Evolutionary conservation across 2,113 vertebrate genomes (phyloP).

Genomic region (Rhipidura dahli): DNA sequence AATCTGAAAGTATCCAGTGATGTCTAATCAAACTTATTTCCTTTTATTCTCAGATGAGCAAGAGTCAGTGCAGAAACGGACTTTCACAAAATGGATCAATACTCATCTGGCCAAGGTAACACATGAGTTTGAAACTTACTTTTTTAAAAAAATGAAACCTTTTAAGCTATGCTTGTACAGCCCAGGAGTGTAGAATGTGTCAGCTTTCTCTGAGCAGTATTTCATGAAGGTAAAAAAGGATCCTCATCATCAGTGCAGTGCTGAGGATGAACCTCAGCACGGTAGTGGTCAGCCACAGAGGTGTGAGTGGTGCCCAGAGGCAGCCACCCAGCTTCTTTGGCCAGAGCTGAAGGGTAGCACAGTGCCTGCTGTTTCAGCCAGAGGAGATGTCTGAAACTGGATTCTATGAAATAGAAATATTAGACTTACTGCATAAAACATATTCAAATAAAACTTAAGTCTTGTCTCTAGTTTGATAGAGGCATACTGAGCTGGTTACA

Average conservation of each 20-base stretch:
- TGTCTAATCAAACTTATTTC: slow-evolving; percentile 8
- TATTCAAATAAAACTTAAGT: background rate
- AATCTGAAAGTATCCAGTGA: background rate
- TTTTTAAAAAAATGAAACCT: background rate
- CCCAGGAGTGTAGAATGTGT: background rate
- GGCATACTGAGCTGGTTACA: background rate
- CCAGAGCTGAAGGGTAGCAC: background rate
- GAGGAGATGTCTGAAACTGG: background rate
- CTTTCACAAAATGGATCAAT: slow-evolving; percentile 99
- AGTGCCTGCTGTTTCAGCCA: background rate
- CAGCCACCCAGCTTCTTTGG: background rate
- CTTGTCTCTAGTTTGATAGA: background rate
- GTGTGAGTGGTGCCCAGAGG: accelerated
- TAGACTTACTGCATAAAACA: background rate
- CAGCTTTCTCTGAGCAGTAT: background rate
- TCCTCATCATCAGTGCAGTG: background rate
- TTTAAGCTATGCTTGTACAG: background rate
- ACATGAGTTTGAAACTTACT: background rate
- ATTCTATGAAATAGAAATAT: background rate
- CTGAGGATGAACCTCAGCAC: background rate
- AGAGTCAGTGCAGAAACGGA: slow-evolving; percentile 96
- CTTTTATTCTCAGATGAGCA: slow-evolving; percentile 86
- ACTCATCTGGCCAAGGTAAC: slow-evolving; percentile 96
- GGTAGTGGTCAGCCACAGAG: background rate
- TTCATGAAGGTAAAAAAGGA: background rate